Base-by-base conservation (phyloP, 2,797 vertebrate genomes). In the Neomorphus geoffroyi region DNA sequence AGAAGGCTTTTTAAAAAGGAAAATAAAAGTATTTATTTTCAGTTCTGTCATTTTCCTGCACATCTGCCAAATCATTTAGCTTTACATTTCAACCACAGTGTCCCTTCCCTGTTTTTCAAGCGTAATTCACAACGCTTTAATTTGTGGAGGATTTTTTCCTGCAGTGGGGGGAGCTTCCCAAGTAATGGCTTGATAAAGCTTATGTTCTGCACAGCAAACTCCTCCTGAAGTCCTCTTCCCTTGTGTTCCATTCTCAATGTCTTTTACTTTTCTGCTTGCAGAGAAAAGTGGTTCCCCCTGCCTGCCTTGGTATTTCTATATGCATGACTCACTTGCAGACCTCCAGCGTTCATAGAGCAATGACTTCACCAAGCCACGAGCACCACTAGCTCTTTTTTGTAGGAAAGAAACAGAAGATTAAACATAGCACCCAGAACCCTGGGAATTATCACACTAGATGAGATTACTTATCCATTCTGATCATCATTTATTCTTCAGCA, bases 11-110 rank as follows among this genome's bases (percentile, higher is more conserved):
- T 77, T 82, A 14, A 43, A 83, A 85, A 9, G 77, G 15, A 73
- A 67, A 62, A 7, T 7, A 3, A 53, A 53, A 60, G 23, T 27
- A 72, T 41, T 82, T 91, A 9, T 67, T 86, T 51, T 74, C 75
- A 39, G 41, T 69, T 94, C 73, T 80, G 37, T 30, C 53, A 62
- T 65, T 78, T 78, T 72, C 48, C 61, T 85, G 50, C 87, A 92
- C 62, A 90, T 70, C 80, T 90, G 78, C 77, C 71, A 80, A 78
- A 73, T 88, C 37, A 86, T 30, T 83, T 54, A 57, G 75, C 65
- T 82, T 80, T 18, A 61, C 18, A 80, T 85, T 90, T 61, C 77
- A 79, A 28, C 35, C 6, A 11, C 74, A 30, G 8, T 3, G 17
- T n/a, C 88, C 26, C 51, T 65, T 66, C 53, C 17, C 60, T 57